phyloP scores from a whole-genome alignment of 2,888 invertebrate genomes.

The Temnothorax rugatulus region DNA sequence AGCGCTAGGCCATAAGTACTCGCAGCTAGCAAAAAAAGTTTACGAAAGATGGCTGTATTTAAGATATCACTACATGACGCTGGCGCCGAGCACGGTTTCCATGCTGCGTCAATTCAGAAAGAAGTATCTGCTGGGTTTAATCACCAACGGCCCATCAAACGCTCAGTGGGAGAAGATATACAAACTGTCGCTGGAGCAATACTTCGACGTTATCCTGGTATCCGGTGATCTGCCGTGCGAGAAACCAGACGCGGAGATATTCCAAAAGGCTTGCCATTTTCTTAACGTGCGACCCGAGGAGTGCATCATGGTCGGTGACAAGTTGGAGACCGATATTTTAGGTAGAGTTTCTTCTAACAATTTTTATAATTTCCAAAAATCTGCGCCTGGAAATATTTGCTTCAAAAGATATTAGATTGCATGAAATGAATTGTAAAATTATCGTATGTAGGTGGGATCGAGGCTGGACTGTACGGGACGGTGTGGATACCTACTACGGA shows the following conservation, averaged over 20 bases:
- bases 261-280: conserved; percentile 92
- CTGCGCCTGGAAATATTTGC: not conserved
- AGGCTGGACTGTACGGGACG: conserved; percentile 92
- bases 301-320: conserved; percentile 96
- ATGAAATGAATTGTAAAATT: not conserved
- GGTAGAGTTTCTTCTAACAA: conserved; percentile 73
- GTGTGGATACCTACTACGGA: conserved; percentile 91
- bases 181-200: conserved; percentile 90
- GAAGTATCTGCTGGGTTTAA: conserved; percentile 92
- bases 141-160: conserved; percentile 95
- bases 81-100: conserved; percentile 90
- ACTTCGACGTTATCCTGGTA: conserved; percentile 93
- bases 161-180: conserved; percentile 96
- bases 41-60: conserved; percentile 93
- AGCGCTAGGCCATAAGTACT: conserved; percentile 91
- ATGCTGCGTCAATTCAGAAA: conserved; percentile 91
- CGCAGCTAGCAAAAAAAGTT: conserved; percentile 90
- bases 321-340: conserved; percentile 94
- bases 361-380: not conserved
- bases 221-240: conserved; percentile 95
- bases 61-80: conserved; percentile 92
- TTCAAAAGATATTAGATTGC: not conserved
- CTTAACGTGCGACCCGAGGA: conserved; percentile 91
- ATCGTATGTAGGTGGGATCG: conserved; percentile 89
- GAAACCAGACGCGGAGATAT: conserved; percentile 94